phyloP scores from a whole-genome alignment of 1,140 invertebrate species.

The Drosophila sp. region DNA sequence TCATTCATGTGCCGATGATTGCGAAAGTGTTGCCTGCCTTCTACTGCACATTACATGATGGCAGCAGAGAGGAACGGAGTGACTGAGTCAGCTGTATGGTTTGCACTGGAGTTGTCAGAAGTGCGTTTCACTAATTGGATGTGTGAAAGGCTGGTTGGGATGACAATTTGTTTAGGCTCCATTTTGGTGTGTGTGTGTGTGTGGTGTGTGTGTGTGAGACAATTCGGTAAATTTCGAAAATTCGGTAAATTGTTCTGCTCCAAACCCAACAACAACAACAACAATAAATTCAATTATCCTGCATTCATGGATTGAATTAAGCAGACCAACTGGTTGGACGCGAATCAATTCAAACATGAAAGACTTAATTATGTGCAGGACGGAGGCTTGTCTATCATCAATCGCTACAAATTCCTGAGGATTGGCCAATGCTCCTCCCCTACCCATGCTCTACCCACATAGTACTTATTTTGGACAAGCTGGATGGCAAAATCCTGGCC shows the following conservation, averaged over 20 bases:
- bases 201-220: neutral
- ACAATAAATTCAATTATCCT: constrained; percentile 13
- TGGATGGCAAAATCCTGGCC: constrained; percentile 6
- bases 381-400: neutral
- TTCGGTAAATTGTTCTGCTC: neutral
- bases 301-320: constrained; percentile 6
- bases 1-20: no score
- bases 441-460: no score
- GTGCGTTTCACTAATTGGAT: constrained; percentile 60
- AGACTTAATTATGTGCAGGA: neutral
- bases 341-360: constrained; percentile 14
- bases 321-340: neutral
- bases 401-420: neutral
- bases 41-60: neutral
- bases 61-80: neutral
- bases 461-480: neutral
- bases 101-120: constrained; percentile 21
- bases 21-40: no score
- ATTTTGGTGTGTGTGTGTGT: neutral
- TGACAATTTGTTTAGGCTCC: constrained; percentile 17
- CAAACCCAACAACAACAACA: neutral
- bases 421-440: neutral
- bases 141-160: constrained; percentile 36
- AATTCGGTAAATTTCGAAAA: neutral
- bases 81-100: constrained; percentile 1